Base-by-base conservation (phyloP, 1,140 invertebrate genomes). In the Leptoteleia sp. region DNA sequence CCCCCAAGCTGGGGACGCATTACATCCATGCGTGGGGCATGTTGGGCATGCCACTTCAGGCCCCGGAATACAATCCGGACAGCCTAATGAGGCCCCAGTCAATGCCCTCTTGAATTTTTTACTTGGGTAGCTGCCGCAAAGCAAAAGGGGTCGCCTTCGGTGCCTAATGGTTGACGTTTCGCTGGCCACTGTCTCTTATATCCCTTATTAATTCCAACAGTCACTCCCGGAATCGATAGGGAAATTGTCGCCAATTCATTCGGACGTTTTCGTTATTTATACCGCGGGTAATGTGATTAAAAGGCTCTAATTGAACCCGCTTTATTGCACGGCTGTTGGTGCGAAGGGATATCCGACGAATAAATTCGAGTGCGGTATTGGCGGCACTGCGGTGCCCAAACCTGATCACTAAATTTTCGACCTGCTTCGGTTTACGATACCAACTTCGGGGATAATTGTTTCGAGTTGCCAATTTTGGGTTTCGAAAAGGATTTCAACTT, bases 141-240 rank as follows among this genome's bases (percentile, higher is more conserved):
- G 65, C 31, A 59, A 70, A 70, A 71, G 67, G 67, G 67, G 37
- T 33, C 31, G 55, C 55, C 25, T 42, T 50, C 55, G 55, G 45
- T 71, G 55, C 55, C 62, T 71, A 71, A 71, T 71, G 67, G 45
- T 61, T 71, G 55, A 71, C 55, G 67, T 71, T 71, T 71, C 67
- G 67, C 62, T 71, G 62, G 55, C 5, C 29, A 45, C 55, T 43
- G 19, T 57, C 52, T 70, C 61, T 67, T 61, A 54, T 54, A 45
- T 52, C 67, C 67, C 37, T 61, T 71, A 71, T 70, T 70, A 59
- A 70, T 70, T 59, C 45, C 35, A 1, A 6, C 42, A 50, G 65
- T 68, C 43, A 50, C 57, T 70, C 25, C 15, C 19, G 16, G 11
- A 70, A 70, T 59, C 65, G 54, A 59, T 59, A 50, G 4, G 22